Conservation (phyloP, 2,113 vertebrate species). For the Neogobius melanostomus region DNA sequence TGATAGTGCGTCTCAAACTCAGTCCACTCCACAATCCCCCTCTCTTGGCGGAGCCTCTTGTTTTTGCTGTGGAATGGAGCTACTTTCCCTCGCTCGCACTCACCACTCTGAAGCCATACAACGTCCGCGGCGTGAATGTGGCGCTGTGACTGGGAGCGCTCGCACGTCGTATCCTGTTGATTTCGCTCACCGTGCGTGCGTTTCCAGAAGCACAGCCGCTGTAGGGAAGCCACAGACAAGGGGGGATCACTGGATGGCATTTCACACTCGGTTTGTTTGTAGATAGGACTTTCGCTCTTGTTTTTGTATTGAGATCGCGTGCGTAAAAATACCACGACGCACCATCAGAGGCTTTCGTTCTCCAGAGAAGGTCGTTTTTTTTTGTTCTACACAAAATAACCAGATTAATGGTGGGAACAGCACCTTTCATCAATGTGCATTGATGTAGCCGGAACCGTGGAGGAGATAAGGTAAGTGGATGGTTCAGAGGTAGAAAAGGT, state of each 20-base stretch:
- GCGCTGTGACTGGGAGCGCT: constrained; percentile 28
- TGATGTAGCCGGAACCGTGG: constrained; percentile 79
- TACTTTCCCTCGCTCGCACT: constrained; percentile 13
- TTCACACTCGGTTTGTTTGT: constrained; percentile 29
- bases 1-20: constrained; percentile 39
- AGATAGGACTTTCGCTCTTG: constrained; percentile 20
- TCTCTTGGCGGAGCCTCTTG: neutral
- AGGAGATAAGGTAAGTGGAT: constrained; percentile 79
- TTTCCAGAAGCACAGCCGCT: constrained; percentile 35
- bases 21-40: constrained; percentile 18
- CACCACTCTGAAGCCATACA: constrained; percentile 5
- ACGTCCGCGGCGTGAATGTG: constrained; percentile 34
- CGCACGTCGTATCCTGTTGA: constrained; percentile 70
- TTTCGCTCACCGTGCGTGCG: constrained; percentile 35
- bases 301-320: neutral
- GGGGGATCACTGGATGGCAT: constrained; percentile 40
- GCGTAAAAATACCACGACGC: constrained; percentile 34
- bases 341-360: constrained; percentile 51
- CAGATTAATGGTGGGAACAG: constrained; percentile 69
- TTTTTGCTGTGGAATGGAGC: constrained; percentile 16
- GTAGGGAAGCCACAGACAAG: constrained; percentile 28
- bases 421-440: constrained; percentile 77
- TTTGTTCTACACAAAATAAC: constrained; percentile 56
- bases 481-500: constrained; percentile 4
- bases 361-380: constrained; percentile 67